Evolutionary conservation across 2,113 vertebrate species (phyloP).

Genomic region (Benitochromis conjunctus): DNA sequence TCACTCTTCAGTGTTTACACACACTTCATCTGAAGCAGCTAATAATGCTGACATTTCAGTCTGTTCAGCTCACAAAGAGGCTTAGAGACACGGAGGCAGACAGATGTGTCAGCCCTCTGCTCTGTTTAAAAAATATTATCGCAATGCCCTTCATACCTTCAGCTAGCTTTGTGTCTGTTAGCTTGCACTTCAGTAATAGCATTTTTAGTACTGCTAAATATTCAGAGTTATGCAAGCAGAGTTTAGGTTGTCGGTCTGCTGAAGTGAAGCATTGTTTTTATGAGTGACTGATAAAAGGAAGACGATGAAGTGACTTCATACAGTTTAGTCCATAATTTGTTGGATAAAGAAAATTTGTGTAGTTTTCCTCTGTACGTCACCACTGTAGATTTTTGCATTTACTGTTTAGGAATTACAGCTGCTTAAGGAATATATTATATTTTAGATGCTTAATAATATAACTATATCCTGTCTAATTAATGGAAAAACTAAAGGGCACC

Average conservation of each 20-base stretch:
- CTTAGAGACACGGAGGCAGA: background rate
- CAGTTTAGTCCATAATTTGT: background rate
- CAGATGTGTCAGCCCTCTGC: background rate
- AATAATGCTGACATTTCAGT: background rate
- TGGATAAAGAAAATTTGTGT: background rate
- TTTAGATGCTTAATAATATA: background rate
- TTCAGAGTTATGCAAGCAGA: background rate
- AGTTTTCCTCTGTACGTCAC: background rate
- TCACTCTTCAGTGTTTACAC: background rate
- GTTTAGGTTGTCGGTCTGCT: background rate
- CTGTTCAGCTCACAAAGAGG: background rate
- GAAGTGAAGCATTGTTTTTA: background rate
- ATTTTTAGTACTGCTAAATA: background rate
- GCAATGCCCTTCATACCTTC: background rate
- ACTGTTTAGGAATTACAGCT: background rate
- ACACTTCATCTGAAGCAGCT: background rate
- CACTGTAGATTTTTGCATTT: background rate
- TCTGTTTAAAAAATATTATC: slow-evolving; percentile 18
- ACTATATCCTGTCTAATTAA: background rate
- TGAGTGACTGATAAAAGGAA: background rate
- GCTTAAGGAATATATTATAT: background rate
- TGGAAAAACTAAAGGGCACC: background rate
- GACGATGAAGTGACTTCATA: background rate
- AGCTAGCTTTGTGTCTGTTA: background rate
- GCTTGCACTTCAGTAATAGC: background rate